These are phyloP conservation scores for Anser cygnoides DNA, from an alignment of 2,113 vertebrate species.

Conservation along the genomic window DNA sequence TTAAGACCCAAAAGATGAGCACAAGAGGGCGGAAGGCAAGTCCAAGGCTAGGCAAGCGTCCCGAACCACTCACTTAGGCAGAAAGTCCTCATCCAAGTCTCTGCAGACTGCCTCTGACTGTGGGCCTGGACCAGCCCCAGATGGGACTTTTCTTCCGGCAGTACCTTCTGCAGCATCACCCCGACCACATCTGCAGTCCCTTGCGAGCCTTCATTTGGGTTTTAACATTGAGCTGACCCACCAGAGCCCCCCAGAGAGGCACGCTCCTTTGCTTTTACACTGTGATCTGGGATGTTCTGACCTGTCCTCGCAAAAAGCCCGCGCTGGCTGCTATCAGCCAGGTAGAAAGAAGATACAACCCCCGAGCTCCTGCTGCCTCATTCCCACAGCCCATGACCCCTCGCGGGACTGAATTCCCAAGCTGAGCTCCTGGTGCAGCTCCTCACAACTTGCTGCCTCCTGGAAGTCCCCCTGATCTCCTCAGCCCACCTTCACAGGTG, in stretches of 20 bases:
- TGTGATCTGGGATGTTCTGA: neutral
- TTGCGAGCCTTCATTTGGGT: neutral
- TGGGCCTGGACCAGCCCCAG: neutral
- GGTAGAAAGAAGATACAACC: neutral
- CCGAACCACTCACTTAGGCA: neutral
- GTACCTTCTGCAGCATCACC: neutral
- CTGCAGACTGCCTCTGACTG: neutral
- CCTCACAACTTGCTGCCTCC: rapidly evolving
- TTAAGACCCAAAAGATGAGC: neutral
- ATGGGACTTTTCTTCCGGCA: too few relatives aligned
- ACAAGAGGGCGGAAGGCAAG: neutral
- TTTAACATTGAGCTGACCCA: neutral
- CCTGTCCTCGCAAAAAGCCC: neutral
- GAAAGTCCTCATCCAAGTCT: neutral
- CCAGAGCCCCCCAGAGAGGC: neutral
- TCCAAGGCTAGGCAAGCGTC: neutral
- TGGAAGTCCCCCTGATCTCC: neutral
- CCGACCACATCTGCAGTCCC: neutral
- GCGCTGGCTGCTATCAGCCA: neutral
- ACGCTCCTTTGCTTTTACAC: neutral
- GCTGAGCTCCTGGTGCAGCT: neutral
- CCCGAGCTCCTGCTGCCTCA: neutral
- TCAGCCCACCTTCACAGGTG: neutral
- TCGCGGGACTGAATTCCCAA: neutral
- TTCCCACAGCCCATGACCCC: neutral